Evolutionary conservation across 2,888 invertebrate species (phyloP), one percentile per base, ranked within the genome.

Genomic region (Lumbricus terrestris): DNA sequence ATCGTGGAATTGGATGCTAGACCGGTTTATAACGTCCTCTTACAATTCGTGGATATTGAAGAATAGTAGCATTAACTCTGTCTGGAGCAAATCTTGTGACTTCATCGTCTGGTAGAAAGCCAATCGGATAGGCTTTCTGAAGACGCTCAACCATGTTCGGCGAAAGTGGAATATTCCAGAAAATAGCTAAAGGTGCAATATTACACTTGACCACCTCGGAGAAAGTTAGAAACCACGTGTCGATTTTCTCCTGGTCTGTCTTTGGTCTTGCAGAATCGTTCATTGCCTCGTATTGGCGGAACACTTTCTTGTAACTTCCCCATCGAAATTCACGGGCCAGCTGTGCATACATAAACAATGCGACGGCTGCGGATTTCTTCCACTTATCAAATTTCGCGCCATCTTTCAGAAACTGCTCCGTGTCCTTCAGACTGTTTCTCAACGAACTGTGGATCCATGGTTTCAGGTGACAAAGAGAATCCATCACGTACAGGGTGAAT

Each of bases 401-500:
- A 11, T 88, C 47, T 33, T 91, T 88, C 37, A 93, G 90, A 69
- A 92, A 93, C n/a, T 89, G 89, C 88, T 91, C 90, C 18, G 88
- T 88, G 29, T 29, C 37, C 16, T 89, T 42, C 29, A 89, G n/a
- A 35, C 91, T 40, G 8, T 69, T 47, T 23, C 89, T n/a, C 16
- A 92, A 90, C 93, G 92, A 92, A 0, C 88, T 54, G 89, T 93
- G 92, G 38, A 90, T 92, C 91, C 92, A 91, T 23, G 91, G 85
- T 47, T 90, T 33, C n/a, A 88, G 85, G 34, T 90, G 89, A 83
- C 88, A 89, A n/a, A 93, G n/a, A 20, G 38, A 35, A 23, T 92
- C 90, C 92, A 92, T 93, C n/a, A 91, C 93, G 89, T 93, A 91
- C 16, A 93, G 90, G 15, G 93, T 92, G 91, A 93, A 93, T 37